Base-by-base conservation (phyloP, 2,888 invertebrate species). In the Actias luna region DNA sequence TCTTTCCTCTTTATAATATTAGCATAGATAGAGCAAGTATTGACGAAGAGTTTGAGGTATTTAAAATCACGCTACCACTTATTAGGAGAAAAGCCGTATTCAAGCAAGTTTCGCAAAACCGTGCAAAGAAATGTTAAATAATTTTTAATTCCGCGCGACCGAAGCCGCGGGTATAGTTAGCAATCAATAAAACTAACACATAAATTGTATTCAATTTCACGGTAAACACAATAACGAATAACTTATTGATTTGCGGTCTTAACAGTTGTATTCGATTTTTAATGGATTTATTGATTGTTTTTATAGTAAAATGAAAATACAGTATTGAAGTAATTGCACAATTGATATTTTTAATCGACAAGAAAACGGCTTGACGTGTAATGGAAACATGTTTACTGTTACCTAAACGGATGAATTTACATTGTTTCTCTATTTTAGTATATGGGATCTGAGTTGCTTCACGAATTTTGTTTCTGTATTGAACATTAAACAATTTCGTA, bases 181-280 rank as follows among this genome's bases (percentile, higher is more conserved):
- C 16, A 39, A 70, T 64, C 69, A 50, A 75, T 78, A 76, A 79
- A 68, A 68, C 63, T 58, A 35, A 61, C 65, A 64, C 67, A 72
- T 29, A 29, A 55, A 77, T 71, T 70, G 70, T 66, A 70, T 66
- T 70, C 75, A 79, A 80, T 80, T 80, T 80, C 80, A 80, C 75
- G 79, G 55, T 29, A 55, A n/a, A 29, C 29, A 55, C 55, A 27
- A 52, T 52, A 52, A 33, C 58, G 22, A 35, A 59, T 75, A 74
- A 76, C 75, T 72, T 73, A 67, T 63, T 60, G 68, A 66, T 76
- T 78, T 74, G 72, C 72, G 73, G 71, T 73, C 78, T 76, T 77
- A 75, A 75, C 71, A 70, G 71, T 63, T 68, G 74, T 73, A 77
- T 78, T 75, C 75, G 64, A 74, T 73, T 80, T 77, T 67, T 74